Evolutionary conservation across 2,888 invertebrate genomes (phyloP).

Genomic region (Drosophila yooni): DNA sequence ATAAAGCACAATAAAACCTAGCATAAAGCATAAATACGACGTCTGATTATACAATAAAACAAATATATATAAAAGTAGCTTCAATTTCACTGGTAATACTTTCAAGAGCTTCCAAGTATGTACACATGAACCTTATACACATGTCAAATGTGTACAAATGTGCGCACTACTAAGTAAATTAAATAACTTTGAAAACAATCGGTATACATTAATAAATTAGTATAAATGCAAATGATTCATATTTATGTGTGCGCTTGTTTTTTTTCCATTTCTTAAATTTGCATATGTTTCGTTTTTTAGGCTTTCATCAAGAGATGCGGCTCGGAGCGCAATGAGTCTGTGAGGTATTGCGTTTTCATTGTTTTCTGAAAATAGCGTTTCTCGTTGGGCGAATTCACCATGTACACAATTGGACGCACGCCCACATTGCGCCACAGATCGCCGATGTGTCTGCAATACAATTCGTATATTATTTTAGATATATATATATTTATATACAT

Average conservation of each 20-base stretch:
- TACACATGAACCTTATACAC: slow-evolving; percentile 24
- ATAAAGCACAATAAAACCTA: slow-evolving; percentile 55
- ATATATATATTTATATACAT: not conserved
- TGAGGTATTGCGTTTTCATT: slow-evolving; percentile 85
- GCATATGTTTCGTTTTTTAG: slow-evolving; percentile 49
- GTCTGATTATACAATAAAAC: slow-evolving; percentile 23
- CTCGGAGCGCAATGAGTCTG: slow-evolving; percentile 85
- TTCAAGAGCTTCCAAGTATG: slow-evolving; percentile 47
- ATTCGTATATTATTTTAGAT: slow-evolving; percentile 4
- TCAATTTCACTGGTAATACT: slow-evolving; percentile 68
- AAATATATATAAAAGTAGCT: slow-evolving; percentile 33
- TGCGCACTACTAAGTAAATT: slow-evolving; percentile 21
- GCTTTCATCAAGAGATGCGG: slow-evolving; percentile 84
- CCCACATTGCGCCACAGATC: slow-evolving; percentile 85
- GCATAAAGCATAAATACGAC: slow-evolving; percentile 42
- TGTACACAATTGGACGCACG: slow-evolving; percentile 85
- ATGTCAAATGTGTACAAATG: slow-evolving; percentile 23
- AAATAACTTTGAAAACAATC: slow-evolving; percentile 16
- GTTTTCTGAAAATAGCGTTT: slow-evolving; percentile 85
- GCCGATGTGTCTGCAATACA: slow-evolving; percentile 81
- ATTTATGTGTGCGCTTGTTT: slow-evolving; percentile 27
- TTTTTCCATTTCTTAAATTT: not conserved
- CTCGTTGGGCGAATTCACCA: slow-evolving; percentile 85
- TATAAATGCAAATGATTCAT: slow-evolving; percentile 64
- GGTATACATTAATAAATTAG: slow-evolving; percentile 28